A percentile compares a stretch with the other conserved stretches of the same genome.
These are phyloP conservation scores for Alitta virens DNA, from an alignment of 2,888 invertebrate species.

Conservation along the genomic window DNA sequence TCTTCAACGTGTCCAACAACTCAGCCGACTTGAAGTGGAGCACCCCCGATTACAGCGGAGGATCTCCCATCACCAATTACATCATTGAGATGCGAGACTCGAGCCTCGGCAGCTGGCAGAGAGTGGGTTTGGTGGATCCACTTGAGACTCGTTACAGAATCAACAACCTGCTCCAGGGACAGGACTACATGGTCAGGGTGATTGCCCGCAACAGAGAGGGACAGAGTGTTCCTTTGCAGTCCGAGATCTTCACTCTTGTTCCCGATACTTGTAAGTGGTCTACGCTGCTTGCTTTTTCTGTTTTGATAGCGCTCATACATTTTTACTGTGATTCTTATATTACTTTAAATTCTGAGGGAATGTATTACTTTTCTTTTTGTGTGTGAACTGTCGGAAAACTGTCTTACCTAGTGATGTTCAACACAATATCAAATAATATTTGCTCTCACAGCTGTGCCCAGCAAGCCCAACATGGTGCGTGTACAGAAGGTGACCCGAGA, in stretches of 20 bases:
- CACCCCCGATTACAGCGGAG: slow-evolving; percentile 56
- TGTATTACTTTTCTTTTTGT: no score
- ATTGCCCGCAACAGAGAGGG: slow-evolving; percentile 40
- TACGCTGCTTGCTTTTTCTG: no score
- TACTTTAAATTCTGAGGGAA: no score
- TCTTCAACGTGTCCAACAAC: slow-evolving; percentile 43
- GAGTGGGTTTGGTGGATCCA: slow-evolving; percentile 70
- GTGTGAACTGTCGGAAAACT: no score
- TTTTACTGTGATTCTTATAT: no score
- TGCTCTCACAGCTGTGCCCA: slow-evolving; percentile 53
- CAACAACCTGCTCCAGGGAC: slow-evolving; percentile 33
- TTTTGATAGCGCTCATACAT: no score
- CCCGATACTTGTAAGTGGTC: no score
- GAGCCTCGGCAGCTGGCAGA: slow-evolving; percentile 84
- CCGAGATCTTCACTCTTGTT: slow-evolving; percentile 16
- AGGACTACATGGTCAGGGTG: slow-evolving; percentile 53
- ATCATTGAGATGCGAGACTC: slow-evolving; percentile 39
- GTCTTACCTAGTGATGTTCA: no score
- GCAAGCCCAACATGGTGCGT: slow-evolving; percentile 58
- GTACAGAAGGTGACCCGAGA: slow-evolving; percentile 46
- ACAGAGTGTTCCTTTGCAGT: slow-evolving; percentile 28
- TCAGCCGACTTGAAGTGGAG: slow-evolving; percentile 53
- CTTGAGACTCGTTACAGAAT: slow-evolving; percentile 4
- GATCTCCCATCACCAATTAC: slow-evolving; percentile 51
- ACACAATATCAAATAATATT: no score